Percentiles rank a stretch among this genome's conserved stretches.
These are phyloP conservation scores for Eriocheir sinensis DNA, from an alignment of 1,140 invertebrate genomes.

Conservation along the genomic window DNA sequence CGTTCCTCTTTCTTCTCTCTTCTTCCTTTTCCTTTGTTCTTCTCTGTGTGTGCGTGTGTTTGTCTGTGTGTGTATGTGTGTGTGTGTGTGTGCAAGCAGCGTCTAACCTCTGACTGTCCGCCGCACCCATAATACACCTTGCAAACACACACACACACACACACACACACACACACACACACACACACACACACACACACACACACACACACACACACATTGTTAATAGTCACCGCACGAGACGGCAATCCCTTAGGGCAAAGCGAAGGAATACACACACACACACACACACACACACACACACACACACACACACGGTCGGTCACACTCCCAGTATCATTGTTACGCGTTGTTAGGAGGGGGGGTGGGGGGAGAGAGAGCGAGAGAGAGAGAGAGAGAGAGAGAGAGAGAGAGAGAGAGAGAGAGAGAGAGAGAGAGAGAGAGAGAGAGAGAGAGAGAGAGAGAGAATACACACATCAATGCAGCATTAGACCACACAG, in stretches of 20 bases:
- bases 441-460: conserved; percentile 14
- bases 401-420: conserved; percentile 20
- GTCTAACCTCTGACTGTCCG: not conserved
- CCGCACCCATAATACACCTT: not conserved
- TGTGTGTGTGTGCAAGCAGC: not conserved
- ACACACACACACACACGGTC: conserved; percentile 31
- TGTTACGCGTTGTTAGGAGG: not conserved
- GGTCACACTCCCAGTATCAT: not conserved
- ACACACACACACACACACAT: not conserved
- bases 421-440: conserved; percentile 22
- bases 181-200: conserved; percentile 46
- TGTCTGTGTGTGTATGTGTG: conserved; percentile 13
- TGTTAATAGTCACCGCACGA: not conserved
- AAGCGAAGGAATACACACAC: not conserved
- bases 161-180: conserved; percentile 36
- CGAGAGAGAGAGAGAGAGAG: conserved; percentile 11
- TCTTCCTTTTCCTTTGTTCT: not conserved
- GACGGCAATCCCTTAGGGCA: not conserved
- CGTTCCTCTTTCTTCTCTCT: not conserved
- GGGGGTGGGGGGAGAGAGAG: not conserved
- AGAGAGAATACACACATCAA: not conserved
- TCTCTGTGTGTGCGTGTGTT: not conserved
- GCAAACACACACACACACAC: conserved; percentile 30
- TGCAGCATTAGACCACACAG: not conserved
- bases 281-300: conserved; percentile 13